A percentile compares a stretch with the other conserved stretches of the same genome.
These are phyloP conservation scores for Hemicentrotus pulcherrimus DNA, from an alignment of 35 echinoderm and acorn worm species.

Conservation along the genomic window DNA sequence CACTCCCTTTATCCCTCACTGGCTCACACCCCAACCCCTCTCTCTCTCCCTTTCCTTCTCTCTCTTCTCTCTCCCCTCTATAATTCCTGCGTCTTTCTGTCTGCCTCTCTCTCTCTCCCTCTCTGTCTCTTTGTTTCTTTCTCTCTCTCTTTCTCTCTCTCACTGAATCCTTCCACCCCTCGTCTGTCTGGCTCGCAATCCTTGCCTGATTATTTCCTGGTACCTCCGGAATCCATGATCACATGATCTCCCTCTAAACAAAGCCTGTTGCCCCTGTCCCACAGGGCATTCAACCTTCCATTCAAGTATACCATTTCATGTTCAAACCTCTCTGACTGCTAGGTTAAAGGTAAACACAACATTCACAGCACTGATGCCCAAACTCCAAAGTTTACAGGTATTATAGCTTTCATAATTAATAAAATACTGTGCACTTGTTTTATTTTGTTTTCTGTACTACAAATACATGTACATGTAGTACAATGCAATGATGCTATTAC, in stretches of 20 bases:
- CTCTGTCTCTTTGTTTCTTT: too few species aligned
- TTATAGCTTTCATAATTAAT: neutral
- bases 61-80: too few species aligned
- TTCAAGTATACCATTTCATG: conserved; percentile 19
- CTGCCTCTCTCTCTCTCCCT: too few species aligned
- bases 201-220: conserved; percentile 16
- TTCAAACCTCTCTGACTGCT: neutral
- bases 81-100: too few species aligned
- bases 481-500: too few species aligned
- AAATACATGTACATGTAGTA: too few species aligned
- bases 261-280: neutral
- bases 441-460: neutral
- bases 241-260: conserved; percentile 11
- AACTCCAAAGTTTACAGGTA: neutral
- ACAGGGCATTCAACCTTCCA: conserved; percentile 16
- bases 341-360: neutral
- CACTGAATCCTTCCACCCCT: neutral
- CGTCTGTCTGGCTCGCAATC: neutral
- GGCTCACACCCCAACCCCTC: too few species aligned
- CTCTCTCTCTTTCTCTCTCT: neutral
- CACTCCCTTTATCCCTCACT: too few species aligned
- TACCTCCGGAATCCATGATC: conserved; percentile 7
- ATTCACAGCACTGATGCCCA: neutral
- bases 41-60: too few species aligned
- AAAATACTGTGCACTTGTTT: neutral